A percentile compares a stretch with the other conserved stretches of the same genome.
phyloP scores from a whole-genome alignment of 2,113 vertebrate genomes.

The Hypomesus transpacificus region DNA sequence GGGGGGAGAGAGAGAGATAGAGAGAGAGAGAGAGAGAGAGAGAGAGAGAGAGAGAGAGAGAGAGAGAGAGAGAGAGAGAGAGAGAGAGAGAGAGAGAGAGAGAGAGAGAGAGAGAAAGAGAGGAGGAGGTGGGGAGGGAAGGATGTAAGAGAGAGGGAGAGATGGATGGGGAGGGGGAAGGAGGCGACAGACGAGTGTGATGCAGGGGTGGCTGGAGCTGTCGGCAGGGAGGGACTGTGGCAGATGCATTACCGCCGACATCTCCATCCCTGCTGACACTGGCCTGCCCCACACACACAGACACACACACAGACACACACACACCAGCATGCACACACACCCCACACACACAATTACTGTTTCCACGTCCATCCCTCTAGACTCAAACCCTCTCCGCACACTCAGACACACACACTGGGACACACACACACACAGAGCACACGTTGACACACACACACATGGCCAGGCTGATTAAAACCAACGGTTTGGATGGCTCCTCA shows the following conservation, averaged over 20 bases:
- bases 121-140: not conserved
- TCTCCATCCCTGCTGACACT: slow-evolving; percentile 58
- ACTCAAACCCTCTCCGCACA: not conserved
- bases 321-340: not conserved
- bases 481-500: slow-evolving; percentile 49
- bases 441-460: not conserved
- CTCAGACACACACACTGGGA: slow-evolving; percentile 3
- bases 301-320: slow-evolving; percentile 8
- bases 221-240: slow-evolving; percentile 41
- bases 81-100: slow-evolving; percentile 17
- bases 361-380: not conserved
- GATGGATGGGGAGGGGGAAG: slow-evolving; percentile 52
- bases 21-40: slow-evolving; percentile 18
- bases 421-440: slow-evolving; percentile 10
- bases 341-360: not conserved
- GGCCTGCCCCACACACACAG: slow-evolving; percentile 12
- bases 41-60: slow-evolving; percentile 5
- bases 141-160: slow-evolving; percentile 1
- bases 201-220: slow-evolving; percentile 53
- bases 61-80: slow-evolving; percentile 24
- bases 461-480: slow-evolving; percentile 61
- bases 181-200: slow-evolving; percentile 58
- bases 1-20: slow-evolving; percentile 16
- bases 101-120: slow-evolving; percentile 11
- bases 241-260: slow-evolving; percentile 68